phyloP scores from a whole-genome alignment of 2,797 vertebrate genomes.

The Pseudochromis fuscus region DNA sequence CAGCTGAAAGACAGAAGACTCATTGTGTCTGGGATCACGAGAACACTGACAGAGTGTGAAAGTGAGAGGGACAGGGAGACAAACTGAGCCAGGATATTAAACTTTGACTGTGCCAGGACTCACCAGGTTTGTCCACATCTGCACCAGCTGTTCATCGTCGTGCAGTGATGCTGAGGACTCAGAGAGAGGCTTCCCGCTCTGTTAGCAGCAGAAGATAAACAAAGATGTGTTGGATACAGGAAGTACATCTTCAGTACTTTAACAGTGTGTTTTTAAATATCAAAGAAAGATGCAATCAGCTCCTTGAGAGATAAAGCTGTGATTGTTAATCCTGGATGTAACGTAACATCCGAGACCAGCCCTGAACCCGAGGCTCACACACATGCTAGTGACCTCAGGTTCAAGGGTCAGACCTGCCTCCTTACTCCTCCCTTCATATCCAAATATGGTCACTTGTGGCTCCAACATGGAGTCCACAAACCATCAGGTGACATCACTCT shows the following conservation, averaged over 20 bases:
- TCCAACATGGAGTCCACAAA: too few relatives aligned
- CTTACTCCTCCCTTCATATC: too few relatives aligned
- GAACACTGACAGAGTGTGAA: constrained; percentile 19
- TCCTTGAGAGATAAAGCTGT: too few relatives aligned
- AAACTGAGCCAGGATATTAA: not conserved
- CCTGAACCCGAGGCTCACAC: too few relatives aligned
- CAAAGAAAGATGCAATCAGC: too few relatives aligned
- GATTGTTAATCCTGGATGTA: too few relatives aligned
- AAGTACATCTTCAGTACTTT: not conserved
- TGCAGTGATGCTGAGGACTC: constrained; percentile 39
- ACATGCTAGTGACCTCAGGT: too few relatives aligned
- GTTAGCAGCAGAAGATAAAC: constrained; percentile 24
- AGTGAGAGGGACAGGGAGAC: not conserved
- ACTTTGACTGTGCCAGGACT: constrained; percentile 23
- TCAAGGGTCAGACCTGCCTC: too few relatives aligned
- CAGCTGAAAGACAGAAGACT: constrained; percentile 70
- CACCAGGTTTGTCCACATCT: constrained; percentile 82
- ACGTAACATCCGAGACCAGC: too few relatives aligned
- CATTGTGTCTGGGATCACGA: constrained; percentile 28
- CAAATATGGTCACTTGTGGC: too few relatives aligned
- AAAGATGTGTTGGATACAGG: not conserved
- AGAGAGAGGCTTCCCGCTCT: constrained; percentile 61
- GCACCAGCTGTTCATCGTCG: constrained; percentile 70
- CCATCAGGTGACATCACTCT: too few relatives aligned
- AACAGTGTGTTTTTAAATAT: not conserved